A percentile compares a stretch with the other conserved stretches of the same genome.
Evolutionary conservation across 2,113 vertebrate genomes (phyloP).

Genomic region (Tupaia tana): DNA sequence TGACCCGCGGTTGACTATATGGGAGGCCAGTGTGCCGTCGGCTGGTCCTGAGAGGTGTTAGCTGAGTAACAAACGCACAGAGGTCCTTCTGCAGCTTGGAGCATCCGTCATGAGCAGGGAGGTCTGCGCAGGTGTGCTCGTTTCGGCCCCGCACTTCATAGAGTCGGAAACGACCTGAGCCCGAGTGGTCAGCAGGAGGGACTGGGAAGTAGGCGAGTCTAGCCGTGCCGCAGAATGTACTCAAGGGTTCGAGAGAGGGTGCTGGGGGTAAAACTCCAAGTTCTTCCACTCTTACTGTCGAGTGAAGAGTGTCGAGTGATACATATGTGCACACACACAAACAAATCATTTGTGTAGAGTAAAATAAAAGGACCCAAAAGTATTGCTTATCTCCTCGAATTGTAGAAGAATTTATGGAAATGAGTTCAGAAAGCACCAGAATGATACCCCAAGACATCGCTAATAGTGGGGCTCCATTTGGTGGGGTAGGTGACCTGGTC

Average conservation of each 20-base stretch:
- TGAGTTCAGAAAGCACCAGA: not conserved
- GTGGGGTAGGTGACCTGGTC: not conserved
- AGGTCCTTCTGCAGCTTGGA: not conserved
- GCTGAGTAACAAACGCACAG: not conserved
- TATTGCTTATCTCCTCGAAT: not conserved
- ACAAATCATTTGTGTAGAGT: not conserved
- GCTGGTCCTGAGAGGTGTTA: too few species aligned
- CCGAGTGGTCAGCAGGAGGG: too few species aligned
- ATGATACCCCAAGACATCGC: too few species aligned
- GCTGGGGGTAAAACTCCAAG: not conserved
- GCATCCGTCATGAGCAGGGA: too few species aligned
- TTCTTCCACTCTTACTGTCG: not conserved
- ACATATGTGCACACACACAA: not conserved
- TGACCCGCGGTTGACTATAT: too few species aligned
- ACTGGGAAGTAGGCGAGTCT: not conserved
- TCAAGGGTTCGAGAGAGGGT: not conserved
- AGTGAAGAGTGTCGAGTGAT: not conserved
- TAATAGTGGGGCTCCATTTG: not conserved
- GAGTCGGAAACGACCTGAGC: not conserved
- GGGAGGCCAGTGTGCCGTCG: too few species aligned
- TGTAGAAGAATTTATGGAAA: not conserved
- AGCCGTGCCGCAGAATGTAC: rapidly evolving
- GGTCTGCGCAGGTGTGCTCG: not conserved
- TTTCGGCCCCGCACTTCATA: not conserved
- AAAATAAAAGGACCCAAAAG: not conserved